Evolutionary conservation across 53 echinoderm and acorn worm genomes (phyloP).

Genomic region (Stichopus horrens): DNA sequence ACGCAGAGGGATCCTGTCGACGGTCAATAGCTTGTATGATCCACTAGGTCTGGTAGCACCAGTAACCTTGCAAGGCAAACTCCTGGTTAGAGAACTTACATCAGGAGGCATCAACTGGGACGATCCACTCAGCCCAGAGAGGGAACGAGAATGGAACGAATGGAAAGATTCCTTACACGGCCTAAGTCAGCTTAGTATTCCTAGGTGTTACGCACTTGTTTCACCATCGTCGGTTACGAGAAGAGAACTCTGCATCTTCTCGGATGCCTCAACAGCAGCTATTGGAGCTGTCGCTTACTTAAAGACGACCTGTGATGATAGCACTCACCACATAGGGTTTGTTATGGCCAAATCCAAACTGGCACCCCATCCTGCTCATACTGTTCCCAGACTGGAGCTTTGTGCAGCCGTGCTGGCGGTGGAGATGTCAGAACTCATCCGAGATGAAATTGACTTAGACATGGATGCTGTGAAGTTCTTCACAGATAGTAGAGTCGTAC

Average conservation of each 20-base stretch:
- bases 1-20: slow-evolving; percentile 53
- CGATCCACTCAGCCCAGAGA: slow-evolving; percentile 33
- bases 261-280: slow-evolving; percentile 56
- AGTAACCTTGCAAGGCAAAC: slow-evolving; percentile 51
- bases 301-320: not conserved
- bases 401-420: slow-evolving; percentile 61
- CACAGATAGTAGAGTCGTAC: slow-evolving; percentile 51
- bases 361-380: slow-evolving; percentile 49
- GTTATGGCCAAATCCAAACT: slow-evolving; percentile 45
- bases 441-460: slow-evolving; percentile 19
- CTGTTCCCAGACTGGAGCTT: slow-evolving; percentile 58
- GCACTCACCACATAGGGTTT: slow-evolving; percentile 31
- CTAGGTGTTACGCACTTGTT: not conserved
- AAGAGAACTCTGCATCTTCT: slow-evolving; percentile 44
- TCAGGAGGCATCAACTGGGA: slow-evolving; percentile 47
- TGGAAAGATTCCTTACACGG: slow-evolving; percentile 7
- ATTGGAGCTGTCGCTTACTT: slow-evolving; percentile 59
- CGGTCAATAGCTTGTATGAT: slow-evolving; percentile 61
- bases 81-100: slow-evolving; percentile 56
- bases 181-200: not conserved
- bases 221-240: not conserved
- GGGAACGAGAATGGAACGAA: not conserved
- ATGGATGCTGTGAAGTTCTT: slow-evolving; percentile 25
- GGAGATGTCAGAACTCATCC: slow-evolving; percentile 14
- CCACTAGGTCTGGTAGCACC: slow-evolving; percentile 59